A percentile compares a stretch with the other conserved stretches of the same genome.
phyloP scores from a whole-genome alignment of 2,888 invertebrate species.

The Nymphalis polychloros region DNA sequence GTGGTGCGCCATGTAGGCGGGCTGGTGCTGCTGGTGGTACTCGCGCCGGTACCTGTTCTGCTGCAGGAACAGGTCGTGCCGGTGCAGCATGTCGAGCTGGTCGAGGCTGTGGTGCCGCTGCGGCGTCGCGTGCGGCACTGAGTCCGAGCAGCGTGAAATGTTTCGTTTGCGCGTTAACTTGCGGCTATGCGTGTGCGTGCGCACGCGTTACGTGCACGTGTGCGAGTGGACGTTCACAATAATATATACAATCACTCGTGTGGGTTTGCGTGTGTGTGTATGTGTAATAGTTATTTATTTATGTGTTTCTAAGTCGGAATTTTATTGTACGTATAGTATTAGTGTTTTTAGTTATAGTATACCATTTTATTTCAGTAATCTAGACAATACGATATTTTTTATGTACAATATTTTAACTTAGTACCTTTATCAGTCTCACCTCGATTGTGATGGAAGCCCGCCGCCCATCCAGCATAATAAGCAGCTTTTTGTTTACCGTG shows the following conservation, averaged over 20 bases:
- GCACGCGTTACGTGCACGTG: not conserved
- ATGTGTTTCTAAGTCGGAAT: too few species aligned
- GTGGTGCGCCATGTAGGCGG: slow-evolving; percentile 69
- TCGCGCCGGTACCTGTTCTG: slow-evolving; percentile 67
- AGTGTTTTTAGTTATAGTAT: too few species aligned
- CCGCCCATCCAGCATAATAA: slow-evolving; percentile 86
- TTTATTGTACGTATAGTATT: not conserved
- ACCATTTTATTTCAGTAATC: not conserved
- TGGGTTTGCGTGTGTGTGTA: too few species aligned
- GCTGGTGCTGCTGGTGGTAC: slow-evolving; percentile 48
- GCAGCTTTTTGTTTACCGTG: slow-evolving; percentile 91
- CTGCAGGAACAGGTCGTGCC: slow-evolving; percentile 65
- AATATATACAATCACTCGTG: not conserved
- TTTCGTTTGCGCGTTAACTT: slow-evolving; percentile 36
- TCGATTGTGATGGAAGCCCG: slow-evolving; percentile 84
- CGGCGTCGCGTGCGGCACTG: slow-evolving; percentile 53
- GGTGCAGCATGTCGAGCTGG: slow-evolving; percentile 74
- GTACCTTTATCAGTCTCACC: slow-evolving; percentile 50
- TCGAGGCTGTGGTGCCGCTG: slow-evolving; percentile 77
- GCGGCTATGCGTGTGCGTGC: not conserved
- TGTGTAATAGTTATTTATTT: too few species aligned
- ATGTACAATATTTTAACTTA: not conserved
- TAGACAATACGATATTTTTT: not conserved
- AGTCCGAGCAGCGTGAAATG: slow-evolving; percentile 67
- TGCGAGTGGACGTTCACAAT: not conserved